Conservation (phyloP, 2,888 invertebrate species). For the Abrostola triplasia region DNA sequence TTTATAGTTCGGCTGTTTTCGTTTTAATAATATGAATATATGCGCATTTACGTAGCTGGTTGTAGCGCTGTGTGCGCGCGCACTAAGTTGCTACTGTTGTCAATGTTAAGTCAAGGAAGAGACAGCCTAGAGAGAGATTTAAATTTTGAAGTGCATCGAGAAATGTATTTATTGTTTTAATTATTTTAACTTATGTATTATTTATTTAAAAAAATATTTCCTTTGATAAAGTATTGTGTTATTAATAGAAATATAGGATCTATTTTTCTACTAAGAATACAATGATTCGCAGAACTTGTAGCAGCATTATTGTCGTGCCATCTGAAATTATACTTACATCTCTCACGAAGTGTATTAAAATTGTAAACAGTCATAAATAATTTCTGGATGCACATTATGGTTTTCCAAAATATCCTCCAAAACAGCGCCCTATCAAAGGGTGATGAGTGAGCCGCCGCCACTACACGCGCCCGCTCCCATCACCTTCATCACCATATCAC, state of each 20-base stretch:
- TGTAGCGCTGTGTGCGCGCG: slow-evolving; percentile 79
- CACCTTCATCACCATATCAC: slow-evolving; percentile 65
- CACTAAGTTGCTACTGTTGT: slow-evolving; percentile 80
- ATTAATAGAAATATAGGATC: no score
- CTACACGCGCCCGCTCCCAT: slow-evolving; percentile 73
- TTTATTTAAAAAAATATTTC: neutral
- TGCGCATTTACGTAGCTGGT: slow-evolving; percentile 64
- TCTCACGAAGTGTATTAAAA: neutral
- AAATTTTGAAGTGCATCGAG: slow-evolving; percentile 50
- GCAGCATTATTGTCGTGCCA: neutral
- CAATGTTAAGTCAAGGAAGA: slow-evolving; percentile 74
- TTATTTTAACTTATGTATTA: neutral
- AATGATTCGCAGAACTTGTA: no score
- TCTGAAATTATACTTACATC: slow-evolving; percentile 1
- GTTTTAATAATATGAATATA: slow-evolving; percentile 43
- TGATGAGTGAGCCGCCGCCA: slow-evolving; percentile 65
- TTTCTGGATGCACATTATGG: slow-evolving; percentile 67
- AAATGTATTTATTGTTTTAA: slow-evolving; percentile 31
- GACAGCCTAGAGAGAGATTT: slow-evolving; percentile 62
- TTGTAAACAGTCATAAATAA: slow-evolving; percentile 25
- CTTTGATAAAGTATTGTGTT: neutral
- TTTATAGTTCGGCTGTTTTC: slow-evolving; percentile 2
- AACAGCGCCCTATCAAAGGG: slow-evolving; percentile 58
- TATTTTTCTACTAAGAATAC: no score
- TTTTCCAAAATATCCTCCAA: slow-evolving; percentile 42